A percentile compares a stretch with the other conserved stretches of the same genome.
Conservation (phyloP, 2,888 invertebrate species). For the Noctua janthe region DNA sequence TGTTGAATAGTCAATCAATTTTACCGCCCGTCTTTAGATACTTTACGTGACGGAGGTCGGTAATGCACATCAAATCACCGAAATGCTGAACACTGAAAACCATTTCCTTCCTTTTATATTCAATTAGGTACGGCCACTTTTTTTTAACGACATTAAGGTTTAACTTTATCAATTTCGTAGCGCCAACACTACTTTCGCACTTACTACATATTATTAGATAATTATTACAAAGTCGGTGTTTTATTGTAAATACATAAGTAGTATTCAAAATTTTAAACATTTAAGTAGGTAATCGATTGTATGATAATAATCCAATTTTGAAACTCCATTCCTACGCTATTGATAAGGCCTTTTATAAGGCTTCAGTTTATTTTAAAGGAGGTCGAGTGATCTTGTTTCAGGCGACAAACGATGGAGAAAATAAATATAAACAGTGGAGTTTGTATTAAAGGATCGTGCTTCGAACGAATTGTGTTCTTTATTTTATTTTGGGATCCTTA, state of each 20-base stretch:
- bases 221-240: neutral
- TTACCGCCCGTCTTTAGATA: slow-evolving; percentile 3
- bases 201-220: neutral
- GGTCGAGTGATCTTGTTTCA: slow-evolving; percentile 41
- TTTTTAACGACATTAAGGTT: neutral
- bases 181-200: neutral
- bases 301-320: slow-evolving; percentile 21
- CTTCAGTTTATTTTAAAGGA: slow-evolving; percentile 43
- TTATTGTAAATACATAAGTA: neutral
- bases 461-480: slow-evolving; percentile 14
- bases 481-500: slow-evolving; percentile 5
- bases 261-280: neutral
- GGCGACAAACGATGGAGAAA: slow-evolving; percentile 24
- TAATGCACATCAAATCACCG: slow-evolving; percentile 26
- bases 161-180: slow-evolving; percentile 1
- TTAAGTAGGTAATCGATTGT: neutral
- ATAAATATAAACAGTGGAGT: slow-evolving; percentile 34
- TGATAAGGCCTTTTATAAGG: slow-evolving; percentile 31
- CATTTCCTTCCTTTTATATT: slow-evolving; percentile 11
- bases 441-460: neutral
- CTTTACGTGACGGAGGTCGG: slow-evolving; percentile 29
- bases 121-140: neutral
- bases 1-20: slow-evolving; percentile 41
- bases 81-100: slow-evolving; percentile 16
- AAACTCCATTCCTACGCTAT: slow-evolving; percentile 12